phyloP scores from a whole-genome alignment of 2,113 vertebrate species.

The Puma concolor region DNA sequence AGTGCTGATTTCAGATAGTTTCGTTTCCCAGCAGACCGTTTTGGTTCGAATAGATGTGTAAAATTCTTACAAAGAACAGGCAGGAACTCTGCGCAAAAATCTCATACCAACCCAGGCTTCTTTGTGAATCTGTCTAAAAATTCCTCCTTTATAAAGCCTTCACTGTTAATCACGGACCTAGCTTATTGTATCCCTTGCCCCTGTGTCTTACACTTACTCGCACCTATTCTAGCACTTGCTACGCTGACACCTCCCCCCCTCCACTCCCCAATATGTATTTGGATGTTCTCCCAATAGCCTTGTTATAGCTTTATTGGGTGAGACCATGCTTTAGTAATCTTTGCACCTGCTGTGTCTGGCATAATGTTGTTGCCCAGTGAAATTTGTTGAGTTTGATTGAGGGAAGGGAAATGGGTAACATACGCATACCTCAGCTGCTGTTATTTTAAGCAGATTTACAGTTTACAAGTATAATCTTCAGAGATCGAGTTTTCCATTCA shows the following conservation, averaged over 20 bases:
- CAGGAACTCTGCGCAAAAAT: not conserved
- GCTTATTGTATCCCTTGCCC: not conserved
- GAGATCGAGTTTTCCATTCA: not conserved
- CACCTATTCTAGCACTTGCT: not conserved
- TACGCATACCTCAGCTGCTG: not conserved
- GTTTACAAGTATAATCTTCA: not conserved
- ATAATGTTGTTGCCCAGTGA: not conserved
- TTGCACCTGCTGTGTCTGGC: not conserved
- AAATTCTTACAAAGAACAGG: not conserved
- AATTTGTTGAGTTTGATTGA: not conserved
- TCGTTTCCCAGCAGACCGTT: not conserved
- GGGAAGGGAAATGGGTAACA: not conserved
- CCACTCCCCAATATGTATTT: not conserved
- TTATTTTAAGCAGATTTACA: not conserved
- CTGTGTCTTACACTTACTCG: not conserved
- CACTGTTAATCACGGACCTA: not conserved
- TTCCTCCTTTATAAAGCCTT: not conserved
- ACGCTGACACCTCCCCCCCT: rapidly evolving
- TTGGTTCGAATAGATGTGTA: not conserved
- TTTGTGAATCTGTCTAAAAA: not conserved
- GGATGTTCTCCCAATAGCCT: not conserved
- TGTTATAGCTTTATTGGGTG: not conserved
- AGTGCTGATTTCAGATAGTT: not conserved
- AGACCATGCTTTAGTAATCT: not conserved
- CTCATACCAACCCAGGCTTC: not conserved